Evolutionary conservation across 2,888 invertebrate species (phyloP), one percentile per base, ranked within the genome.

Genomic region (Linyphia triangularis): DNA sequence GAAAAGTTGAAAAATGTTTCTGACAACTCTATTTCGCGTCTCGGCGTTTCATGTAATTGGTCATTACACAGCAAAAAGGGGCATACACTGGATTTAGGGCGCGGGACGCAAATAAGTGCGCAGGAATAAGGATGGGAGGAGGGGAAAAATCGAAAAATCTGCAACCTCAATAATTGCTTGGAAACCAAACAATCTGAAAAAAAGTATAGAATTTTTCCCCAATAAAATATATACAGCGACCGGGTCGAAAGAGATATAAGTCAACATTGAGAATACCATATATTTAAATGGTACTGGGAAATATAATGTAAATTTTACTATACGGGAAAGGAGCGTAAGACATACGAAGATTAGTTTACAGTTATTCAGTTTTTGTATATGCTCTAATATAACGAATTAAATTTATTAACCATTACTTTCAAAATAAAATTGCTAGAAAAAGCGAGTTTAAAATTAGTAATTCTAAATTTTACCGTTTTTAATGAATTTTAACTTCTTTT

Each of bases 81-180:
- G 37, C 59, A 33, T 59, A 59, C 65, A 67, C 28, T 57, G 67
- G 82, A 70, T 61, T 70, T 43, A 40, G 61, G 13, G 30, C 51
- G 57, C 57, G 57, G 26, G 67, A 77, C 77, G 77, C 84, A 85
- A 85, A 85, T 75, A 85, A 85, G 75, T 65, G 67, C 40, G 57
- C 40, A 16, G 61, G 40, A 59, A 33, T 37, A 79, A 82, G 82
- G 61, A 72, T 70, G n/a, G n/a, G n/a, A n/a, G 59, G 57, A 40
- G 61, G 51, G 61, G 33, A 69, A 51, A 77, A 85, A 85, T 85
- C 84, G 84, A 85, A 85, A 85, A 85, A 85, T 85, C 84, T 85
- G 84, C 84, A 85, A 85, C 84, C 84, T 85, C 84, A 85, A 85
- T 85, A 85, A 85, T 85, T 85, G 84, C 84, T 85, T 77, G 75